A percentile compares a stretch with the other conserved stretches of the same genome.
phyloP scores from a whole-genome alignment of 1,140 invertebrate genomes.

The Choristoneura fumiferana region DNA sequence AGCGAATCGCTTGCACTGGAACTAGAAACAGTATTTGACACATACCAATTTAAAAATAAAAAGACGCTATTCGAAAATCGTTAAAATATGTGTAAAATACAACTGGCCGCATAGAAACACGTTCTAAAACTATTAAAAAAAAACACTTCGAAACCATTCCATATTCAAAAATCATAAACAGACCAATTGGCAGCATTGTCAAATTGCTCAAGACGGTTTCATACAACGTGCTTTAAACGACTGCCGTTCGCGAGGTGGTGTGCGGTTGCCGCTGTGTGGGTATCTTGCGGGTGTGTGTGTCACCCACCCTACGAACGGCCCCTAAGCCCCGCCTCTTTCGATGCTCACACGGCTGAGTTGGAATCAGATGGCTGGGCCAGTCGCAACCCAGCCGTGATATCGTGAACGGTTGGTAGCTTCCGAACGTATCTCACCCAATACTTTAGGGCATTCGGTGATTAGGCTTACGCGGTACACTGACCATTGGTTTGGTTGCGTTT shows the following conservation, averaged over 20 bases:
- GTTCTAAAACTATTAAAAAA: neutral
- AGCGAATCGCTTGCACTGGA: neutral
- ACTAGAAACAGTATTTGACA: too few relatives aligned
- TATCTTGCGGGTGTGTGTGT: neutral
- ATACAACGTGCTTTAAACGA: slow-evolving; percentile 43
- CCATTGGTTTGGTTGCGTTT: slow-evolving; percentile 47
- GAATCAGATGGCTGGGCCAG: slow-evolving; percentile 76
- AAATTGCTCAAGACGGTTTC: slow-evolving; percentile 36
- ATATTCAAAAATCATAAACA: slow-evolving; percentile 16
- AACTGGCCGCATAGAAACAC: too few relatives aligned
- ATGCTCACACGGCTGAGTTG: slow-evolving; percentile 76
- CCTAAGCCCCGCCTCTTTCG: slow-evolving; percentile 56
- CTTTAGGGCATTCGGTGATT: slow-evolving; percentile 61
- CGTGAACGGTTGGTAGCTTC: slow-evolving; percentile 68
- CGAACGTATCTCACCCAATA: slow-evolving; percentile 51
- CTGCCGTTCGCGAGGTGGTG: slow-evolving; percentile 36
- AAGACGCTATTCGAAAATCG: too few relatives aligned
- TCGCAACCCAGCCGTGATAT: slow-evolving; percentile 71
- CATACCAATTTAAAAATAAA: too few relatives aligned
- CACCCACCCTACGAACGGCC: slow-evolving; percentile 50
- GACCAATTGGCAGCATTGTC: slow-evolving; percentile 12
- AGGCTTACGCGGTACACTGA: slow-evolving; percentile 62
- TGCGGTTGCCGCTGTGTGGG: slow-evolving; percentile 44
- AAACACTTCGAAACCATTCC: neutral
- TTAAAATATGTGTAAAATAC: too few relatives aligned